A percentile compares a stretch with the other conserved stretches of the same genome.
Conservation (phyloP, 1,140 invertebrate species). For the Drosophila parabipectinata region DNA sequence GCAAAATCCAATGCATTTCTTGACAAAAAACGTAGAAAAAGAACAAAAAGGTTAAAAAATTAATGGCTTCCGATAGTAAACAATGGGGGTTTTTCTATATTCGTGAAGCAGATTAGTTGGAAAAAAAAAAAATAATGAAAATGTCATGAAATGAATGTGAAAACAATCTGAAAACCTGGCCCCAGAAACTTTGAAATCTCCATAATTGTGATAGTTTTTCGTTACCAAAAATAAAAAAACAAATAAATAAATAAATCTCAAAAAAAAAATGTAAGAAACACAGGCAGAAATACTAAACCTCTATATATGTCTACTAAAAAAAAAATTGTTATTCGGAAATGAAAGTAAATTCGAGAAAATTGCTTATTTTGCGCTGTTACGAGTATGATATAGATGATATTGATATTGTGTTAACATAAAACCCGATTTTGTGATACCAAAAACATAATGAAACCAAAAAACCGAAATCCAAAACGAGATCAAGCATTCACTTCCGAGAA, state of each 20-base stretch:
- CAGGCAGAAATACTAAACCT: conserved; percentile 2
- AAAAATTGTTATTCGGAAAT: conserved; percentile 26
- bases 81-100: conserved; percentile 27
- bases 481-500: conserved; percentile 16
- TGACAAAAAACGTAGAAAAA: conserved; percentile 27
- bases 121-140: conserved; percentile 31
- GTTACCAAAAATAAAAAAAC: conserved; percentile 46
- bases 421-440: conserved; percentile 52
- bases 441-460: conserved; percentile 12
- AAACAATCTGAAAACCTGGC: conserved; percentile 52
- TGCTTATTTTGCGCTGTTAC: conserved; percentile 13
- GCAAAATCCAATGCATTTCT: conserved; percentile 70
- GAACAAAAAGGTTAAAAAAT: conserved; percentile 1
- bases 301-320: conserved; percentile 23
- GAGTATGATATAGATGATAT: background rate
- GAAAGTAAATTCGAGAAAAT: conserved; percentile 36
- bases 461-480: conserved; percentile 27
- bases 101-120: conserved; percentile 39
- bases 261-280: conserved; percentile 9
- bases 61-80: conserved; percentile 43
- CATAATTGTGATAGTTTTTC: conserved; percentile 75
- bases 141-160: conserved; percentile 46
- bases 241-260: conserved; percentile 22
- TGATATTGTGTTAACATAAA: conserved; percentile 15
- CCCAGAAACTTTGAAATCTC: conserved; percentile 52